A percentile compares a stretch with the other conserved stretches of the same genome.
Evolutionary conservation across 2,797 vertebrate species (phyloP).

Genomic region (Crotalus adamanteus): DNA sequence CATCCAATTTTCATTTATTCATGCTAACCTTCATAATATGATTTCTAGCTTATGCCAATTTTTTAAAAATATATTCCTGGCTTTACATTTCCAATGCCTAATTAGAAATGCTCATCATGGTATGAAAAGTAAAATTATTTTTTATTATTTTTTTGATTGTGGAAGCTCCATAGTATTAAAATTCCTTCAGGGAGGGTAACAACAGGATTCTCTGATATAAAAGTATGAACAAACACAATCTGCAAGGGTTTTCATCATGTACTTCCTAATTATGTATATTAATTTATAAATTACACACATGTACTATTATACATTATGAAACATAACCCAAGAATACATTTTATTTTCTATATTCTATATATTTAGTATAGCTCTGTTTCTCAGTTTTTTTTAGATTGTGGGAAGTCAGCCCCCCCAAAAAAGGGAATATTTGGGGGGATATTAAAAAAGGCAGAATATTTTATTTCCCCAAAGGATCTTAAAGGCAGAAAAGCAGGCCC

Average conservation of each 20-base stretch:
- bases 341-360: not conserved
- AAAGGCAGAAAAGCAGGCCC: no score
- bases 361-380: not conserved
- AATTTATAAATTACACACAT: not conserved
- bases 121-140: not conserved
- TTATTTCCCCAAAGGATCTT: no score
- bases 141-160: not conserved
- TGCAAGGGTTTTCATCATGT: not conserved
- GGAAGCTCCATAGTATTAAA: not conserved
- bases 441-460: no score
- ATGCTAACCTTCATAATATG: not conserved
- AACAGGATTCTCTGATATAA: constrained; percentile 21
- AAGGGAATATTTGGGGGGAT: no score
- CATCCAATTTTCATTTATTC: not conserved
- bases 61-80: not conserved
- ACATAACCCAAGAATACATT: not conserved
- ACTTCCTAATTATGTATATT: not conserved
- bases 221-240: constrained; percentile 5
- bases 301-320: not conserved
- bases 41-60: not conserved
- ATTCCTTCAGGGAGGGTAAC: not conserved
- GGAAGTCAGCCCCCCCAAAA: no score
- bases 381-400: not conserved
- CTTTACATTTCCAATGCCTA: not conserved
- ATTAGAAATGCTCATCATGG: not conserved